Base-by-base conservation (phyloP, 2,888 invertebrate species). In the Diogma glabrata region DNA sequence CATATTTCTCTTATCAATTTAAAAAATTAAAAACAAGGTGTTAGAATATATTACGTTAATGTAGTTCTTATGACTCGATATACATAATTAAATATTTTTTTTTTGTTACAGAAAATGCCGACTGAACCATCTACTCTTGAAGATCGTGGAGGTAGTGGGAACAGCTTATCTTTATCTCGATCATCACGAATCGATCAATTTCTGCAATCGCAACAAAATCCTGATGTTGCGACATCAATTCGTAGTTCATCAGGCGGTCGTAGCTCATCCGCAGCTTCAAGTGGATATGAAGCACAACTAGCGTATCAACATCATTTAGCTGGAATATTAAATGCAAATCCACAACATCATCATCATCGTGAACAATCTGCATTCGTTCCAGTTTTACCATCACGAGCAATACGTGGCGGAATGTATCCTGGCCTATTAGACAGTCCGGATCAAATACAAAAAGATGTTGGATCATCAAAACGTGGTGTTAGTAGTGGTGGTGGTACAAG, bases 321-420 rank as follows among this genome's bases (percentile, higher is more conserved):
- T 24, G 72, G 76, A 57, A 72, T 74, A 20, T 56, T 60, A 46
- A 51, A 56, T 50, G 47, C 52, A 22, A 53, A 55, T 9, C 54
- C 73, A 16, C 60, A 57, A 22, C 59, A 59, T 17, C 60, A 58
- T 65, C 75, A 80, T 49, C 86, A 85, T 64, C 76, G 87, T 40
- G 87, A 87, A 69, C 79, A 84, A 8, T 89, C 88, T 12, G 90
- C 90, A 2, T 90, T 90, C 67, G 88, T 89, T 49, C 89, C 90
- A 26, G 90, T 90, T 50, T 83, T 90, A 52, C 90, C 90, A 10
- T 82, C 85, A 40, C 75, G 88, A 60, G 77, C 77, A 52, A 76
- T 87, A 61, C 84, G 85, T 56, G 77, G 84, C 22, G 79, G 83
- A 17, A 75, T 85, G 24, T 85, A 84, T 60, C 77, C 82, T 1